These are phyloP conservation scores for Chrysocyon brachyurus DNA, from an alignment of 2,797 vertebrate species.

Conservation along the genomic window DNA sequence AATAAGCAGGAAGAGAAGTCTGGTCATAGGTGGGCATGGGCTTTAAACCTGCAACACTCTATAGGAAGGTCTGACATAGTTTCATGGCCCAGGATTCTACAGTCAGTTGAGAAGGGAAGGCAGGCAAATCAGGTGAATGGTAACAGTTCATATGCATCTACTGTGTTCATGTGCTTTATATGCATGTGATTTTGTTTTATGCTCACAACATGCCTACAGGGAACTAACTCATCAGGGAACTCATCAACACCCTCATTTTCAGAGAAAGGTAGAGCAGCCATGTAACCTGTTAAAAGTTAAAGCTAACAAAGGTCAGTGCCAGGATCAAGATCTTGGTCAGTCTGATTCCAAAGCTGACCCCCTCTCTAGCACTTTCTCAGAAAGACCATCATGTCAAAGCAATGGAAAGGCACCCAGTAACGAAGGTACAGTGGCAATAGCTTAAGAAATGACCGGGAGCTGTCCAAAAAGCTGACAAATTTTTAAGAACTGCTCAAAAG, in stretches of 20 bases:
- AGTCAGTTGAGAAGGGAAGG: not conserved
- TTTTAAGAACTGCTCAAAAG: not conserved
- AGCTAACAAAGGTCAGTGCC: not conserved
- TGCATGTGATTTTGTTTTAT: not conserved
- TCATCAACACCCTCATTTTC: not conserved
- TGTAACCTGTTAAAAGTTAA: not conserved
- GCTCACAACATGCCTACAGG: not conserved
- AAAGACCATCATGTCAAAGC: not conserved
- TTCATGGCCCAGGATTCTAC: not conserved
- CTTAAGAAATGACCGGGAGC: not conserved
- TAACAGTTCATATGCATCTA: not conserved
- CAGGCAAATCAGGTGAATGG: rapidly evolving
- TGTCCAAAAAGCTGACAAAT: not conserved
- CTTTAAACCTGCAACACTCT: not conserved
- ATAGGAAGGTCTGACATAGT: not conserved
- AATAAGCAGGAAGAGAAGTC: not conserved
- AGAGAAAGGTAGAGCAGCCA: not conserved
- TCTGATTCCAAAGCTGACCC: not conserved
- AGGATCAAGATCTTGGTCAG: not conserved
- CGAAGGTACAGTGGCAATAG: rapidly evolving
- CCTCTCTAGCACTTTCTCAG: not conserved
- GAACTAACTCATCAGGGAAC: too few species aligned
- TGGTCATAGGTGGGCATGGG: too few species aligned
- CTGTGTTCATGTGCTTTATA: not conserved
- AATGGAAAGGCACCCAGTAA: not conserved